Evolutionary conservation across 2,113 vertebrate species (phyloP), one percentile per base, ranked within the genome.

Genomic region (Channa maculata): DNA sequence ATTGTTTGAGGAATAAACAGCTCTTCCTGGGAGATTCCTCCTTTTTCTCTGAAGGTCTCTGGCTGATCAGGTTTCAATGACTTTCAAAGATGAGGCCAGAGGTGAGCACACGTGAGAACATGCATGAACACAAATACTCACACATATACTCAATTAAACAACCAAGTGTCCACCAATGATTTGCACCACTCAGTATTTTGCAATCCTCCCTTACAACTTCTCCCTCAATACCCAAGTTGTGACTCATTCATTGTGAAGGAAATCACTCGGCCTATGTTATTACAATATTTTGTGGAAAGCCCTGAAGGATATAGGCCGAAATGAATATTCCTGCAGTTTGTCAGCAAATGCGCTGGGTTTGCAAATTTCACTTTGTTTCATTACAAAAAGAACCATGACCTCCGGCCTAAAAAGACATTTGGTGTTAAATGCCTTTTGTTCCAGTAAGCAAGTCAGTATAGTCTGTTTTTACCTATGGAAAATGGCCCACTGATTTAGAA

Each of bases 171-270:
- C 44, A 45, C 13, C 37, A 70, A 14, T 12, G 8, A 3, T 70
- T 74, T 48, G 7, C 61, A 54, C 34, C 9, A 24, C 8, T 65
- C 12, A 75, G 10, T 55, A 45, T 72, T 57, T 66, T 61, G 48
- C 70, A 48, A 38, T 8, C 65, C 53, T 62, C 58, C 33, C 38
- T 75, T 45, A 65, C 45, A 54, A 38, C 34, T 15, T 48, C 50
- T 67, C 71, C 51, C 52, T 62, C 51, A n/a, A 81, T 83, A 79
- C 86, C 71, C 67, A 77, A 77, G 82, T 87, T 79, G 80, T 64
- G 71, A 69, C 80, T 90, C 84, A 88, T 89, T 92, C 87, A 76
- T 79, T 63, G 66, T 60, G n/a, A 72, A 71, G 15, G 37, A 89
- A 84, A 86, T 79, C 36, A 4, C 44, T 24, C 24, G 24, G 24